Evolutionary conservation across 2,888 invertebrate species (phyloP), one percentile per base, ranked within the genome.

Genomic region (Loripinus fragilis): DNA sequence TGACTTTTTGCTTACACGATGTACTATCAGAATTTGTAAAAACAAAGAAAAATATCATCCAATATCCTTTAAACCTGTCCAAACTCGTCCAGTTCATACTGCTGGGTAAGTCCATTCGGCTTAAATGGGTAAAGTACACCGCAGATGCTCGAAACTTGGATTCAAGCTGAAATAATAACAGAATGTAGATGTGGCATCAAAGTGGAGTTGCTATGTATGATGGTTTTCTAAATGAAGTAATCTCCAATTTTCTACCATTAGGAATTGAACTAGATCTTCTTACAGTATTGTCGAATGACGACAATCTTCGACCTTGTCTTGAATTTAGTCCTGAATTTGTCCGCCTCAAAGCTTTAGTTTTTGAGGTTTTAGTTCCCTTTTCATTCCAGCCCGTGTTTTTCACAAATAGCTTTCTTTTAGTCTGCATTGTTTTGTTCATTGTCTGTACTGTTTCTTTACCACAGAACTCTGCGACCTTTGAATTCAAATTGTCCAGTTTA

Each of bases 381-480:
- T 71, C 60, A 8, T 33, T 48, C 77, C 77, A 69, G 30, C 78
- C 78, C 17, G 77, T 42, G 35, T 74, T 74, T 15, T 55, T 74
- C 23, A 48, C 17, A 38, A 82, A 82, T 23, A 79, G 55, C 10
- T 68, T 74, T 12, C 76, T 23, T 28, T 83, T 78, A 0, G 78
- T n/a, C 42, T 74, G 76, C 45, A 78, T 66, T 67, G 78, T 80
- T 50, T 66, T 73, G 17, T 66, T 64, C 74, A 84, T 81, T 12
- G 84, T 84, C 50, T 84, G 84, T 48, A 81, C 66, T 20, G 81
- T 81, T 23, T 84, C 79, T 52, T 69, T 77, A 3, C 76, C 81
- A 69, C 84, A 84, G 38, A 84, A 84, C 25, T 77, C 55, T 3
- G 84, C 84, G 15, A 84, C 84, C 33, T 75, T 81, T 23, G 79